These are phyloP conservation scores for Nothura maculosa DNA, from an alignment of 2,797 vertebrate genomes.

Conservation along the genomic window DNA sequence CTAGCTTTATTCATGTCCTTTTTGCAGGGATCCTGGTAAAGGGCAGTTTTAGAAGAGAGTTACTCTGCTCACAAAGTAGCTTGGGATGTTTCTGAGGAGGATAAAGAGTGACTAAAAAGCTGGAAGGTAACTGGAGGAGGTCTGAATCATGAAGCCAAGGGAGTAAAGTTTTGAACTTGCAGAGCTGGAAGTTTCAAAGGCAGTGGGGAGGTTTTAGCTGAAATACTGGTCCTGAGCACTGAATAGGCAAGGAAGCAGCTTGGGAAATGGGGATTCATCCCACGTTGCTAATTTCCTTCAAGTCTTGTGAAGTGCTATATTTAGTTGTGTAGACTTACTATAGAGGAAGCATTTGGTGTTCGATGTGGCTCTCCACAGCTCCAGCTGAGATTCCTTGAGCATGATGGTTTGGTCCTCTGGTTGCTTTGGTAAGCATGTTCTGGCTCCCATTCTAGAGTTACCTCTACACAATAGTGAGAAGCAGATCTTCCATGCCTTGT, in stretches of 20 bases:
- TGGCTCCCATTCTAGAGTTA: too few species aligned
- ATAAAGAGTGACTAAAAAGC: background rate
- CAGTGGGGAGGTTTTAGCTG: background rate
- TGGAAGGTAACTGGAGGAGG: background rate
- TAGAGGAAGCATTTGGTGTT: too few species aligned
- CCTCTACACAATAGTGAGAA: too few species aligned
- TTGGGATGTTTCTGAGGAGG: background rate
- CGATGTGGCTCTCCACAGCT: too few species aligned
- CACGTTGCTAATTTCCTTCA: too few species aligned
- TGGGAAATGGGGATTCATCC: background rate
- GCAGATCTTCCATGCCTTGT: too few species aligned
- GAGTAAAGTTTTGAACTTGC: background rate
- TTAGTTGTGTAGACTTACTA: too few species aligned
- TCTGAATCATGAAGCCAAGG: background rate
- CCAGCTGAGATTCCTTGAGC: too few species aligned
- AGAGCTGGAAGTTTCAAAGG: background rate
- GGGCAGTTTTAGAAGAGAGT: background rate
- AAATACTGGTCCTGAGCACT: background rate
- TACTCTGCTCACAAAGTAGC: background rate
- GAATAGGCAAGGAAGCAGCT: background rate
- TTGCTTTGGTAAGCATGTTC: too few species aligned
- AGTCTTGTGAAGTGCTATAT: too few species aligned
- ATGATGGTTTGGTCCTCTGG: too few species aligned
- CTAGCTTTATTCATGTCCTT: conserved; percentile 55
- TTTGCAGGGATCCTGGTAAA: conserved; percentile 34